Percentiles rank a stretch among this genome's conserved stretches.
Evolutionary conservation across 92 coral and sea anemone genomes (phyloP).

Genomic region (Palythoa caribaeorum): DNA sequence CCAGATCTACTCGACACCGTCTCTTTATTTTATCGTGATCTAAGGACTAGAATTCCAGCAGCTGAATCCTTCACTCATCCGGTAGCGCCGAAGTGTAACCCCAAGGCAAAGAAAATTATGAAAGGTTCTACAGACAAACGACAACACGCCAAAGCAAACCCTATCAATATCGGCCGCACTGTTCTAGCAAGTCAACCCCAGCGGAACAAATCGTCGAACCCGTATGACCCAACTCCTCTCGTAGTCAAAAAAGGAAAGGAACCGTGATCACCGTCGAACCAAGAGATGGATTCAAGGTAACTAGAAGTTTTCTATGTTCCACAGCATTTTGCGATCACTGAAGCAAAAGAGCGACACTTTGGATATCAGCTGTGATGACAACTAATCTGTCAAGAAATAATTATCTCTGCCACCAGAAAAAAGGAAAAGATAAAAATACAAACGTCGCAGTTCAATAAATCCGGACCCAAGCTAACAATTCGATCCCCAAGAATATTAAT

Average conservation of each 20-base stretch:
- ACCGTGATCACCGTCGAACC: slow-evolving; percentile 36
- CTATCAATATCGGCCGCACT: not conserved
- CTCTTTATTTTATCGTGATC: slow-evolving; percentile 46
- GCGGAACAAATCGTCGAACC: slow-evolving; percentile 45
- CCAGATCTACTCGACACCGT: slow-evolving; percentile 37
- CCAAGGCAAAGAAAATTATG: slow-evolving; percentile 39
- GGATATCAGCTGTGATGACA: not conserved
- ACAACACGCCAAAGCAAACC: slow-evolving; percentile 8
- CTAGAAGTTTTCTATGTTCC: slow-evolving; percentile 47
- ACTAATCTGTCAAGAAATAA: not conserved
- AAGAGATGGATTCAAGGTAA: slow-evolving; percentile 26
- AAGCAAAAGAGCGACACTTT: not conserved
- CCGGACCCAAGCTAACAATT: slow-evolving; percentile 35
- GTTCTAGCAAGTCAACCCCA: slow-evolving; percentile 40
- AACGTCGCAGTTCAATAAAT: slow-evolving; percentile 19
- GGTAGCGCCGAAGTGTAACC: slow-evolving; percentile 33
- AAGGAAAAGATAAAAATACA: slow-evolving; percentile 21
- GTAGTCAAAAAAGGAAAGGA: slow-evolving; percentile 41
- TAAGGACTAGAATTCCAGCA: slow-evolving; percentile 42
- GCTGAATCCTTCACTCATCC: slow-evolving; percentile 50
- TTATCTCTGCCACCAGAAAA: slow-evolving; percentile 35
- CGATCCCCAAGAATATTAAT: slow-evolving; percentile 14
- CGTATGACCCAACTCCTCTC: slow-evolving; percentile 47
- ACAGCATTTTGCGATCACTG: not conserved
- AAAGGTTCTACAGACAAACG: slow-evolving; percentile 43